Conservation (phyloP, 2,113 vertebrate species). For the Pseudorasbora parva region DNA sequence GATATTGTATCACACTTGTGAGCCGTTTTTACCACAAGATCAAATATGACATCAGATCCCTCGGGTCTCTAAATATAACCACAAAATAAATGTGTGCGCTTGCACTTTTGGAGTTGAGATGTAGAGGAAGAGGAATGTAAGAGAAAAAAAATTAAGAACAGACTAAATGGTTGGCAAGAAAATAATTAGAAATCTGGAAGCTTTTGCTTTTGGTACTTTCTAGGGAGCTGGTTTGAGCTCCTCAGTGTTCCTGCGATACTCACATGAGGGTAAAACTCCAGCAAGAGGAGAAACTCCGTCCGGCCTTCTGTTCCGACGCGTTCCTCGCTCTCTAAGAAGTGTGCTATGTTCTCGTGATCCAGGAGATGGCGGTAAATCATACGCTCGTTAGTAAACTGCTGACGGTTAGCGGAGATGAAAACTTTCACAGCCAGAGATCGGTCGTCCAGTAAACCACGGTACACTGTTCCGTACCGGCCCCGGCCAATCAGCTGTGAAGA, state of each 20-base stretch:
- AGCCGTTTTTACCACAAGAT: slow-evolving; percentile 30
- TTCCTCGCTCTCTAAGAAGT: slow-evolving; percentile 87
- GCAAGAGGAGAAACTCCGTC: slow-evolving; percentile 89
- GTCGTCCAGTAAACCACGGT: slow-evolving; percentile 88
- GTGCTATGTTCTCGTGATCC: slow-evolving; percentile 89
- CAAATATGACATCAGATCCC: slow-evolving; percentile 47
- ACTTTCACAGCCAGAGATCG: slow-evolving; percentile 92
- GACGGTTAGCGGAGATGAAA: slow-evolving; percentile 87
- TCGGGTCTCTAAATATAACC: slow-evolving; percentile 52
- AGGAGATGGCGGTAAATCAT: slow-evolving; percentile 88
- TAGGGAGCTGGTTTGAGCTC: background rate
- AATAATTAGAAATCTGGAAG: background rate
- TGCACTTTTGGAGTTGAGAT: slow-evolving; percentile 21
- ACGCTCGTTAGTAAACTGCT: slow-evolving; percentile 90
- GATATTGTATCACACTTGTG: slow-evolving; percentile 33
- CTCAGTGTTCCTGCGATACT: slow-evolving; percentile 65
- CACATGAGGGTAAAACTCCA: slow-evolving; percentile 94
- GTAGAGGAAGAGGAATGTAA: background rate
- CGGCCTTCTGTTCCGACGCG: slow-evolving; percentile 82
- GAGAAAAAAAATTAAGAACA: background rate
- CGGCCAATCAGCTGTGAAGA: slow-evolving; percentile 87
- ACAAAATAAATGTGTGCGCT: slow-evolving; percentile 19
- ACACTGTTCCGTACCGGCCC: slow-evolving; percentile 90
- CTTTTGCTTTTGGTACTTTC: background rate
- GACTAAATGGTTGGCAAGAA: background rate